A percentile compares a stretch with the other conserved stretches of the same genome.
phyloP scores from a whole-genome alignment of 2,888 invertebrate species.

The Diplolepis rosae region DNA sequence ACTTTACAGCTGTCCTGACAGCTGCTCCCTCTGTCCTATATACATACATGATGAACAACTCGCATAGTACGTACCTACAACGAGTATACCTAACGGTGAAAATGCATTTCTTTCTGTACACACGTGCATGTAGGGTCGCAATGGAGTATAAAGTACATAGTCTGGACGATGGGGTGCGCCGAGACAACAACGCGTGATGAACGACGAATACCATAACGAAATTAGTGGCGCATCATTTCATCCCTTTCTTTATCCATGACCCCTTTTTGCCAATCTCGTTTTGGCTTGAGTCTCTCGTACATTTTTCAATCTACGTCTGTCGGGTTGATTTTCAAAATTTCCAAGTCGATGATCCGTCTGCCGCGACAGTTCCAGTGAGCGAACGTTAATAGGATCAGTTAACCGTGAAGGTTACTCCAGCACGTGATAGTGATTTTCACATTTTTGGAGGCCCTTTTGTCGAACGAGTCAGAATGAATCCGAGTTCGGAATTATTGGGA shows the following conservation, averaged over 20 bases:
- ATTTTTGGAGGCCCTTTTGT: not conserved
- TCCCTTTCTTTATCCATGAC: constrained; percentile 56
- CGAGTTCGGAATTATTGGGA: no score
- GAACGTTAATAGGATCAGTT: constrained; percentile 57
- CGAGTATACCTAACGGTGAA: constrained; percentile 28
- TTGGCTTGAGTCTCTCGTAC: constrained; percentile 43
- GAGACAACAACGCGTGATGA: constrained; percentile 40
- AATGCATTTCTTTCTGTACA: constrained; percentile 26
- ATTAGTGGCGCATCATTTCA: constrained; percentile 68
- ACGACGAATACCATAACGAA: constrained; percentile 63
- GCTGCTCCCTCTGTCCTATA: constrained; percentile 73
- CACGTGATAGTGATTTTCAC: constrained; percentile 32
- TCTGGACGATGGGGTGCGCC: constrained; percentile 39
- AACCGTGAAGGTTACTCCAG: constrained; percentile 55
- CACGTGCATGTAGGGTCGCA: constrained; percentile 33
- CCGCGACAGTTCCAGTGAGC: constrained; percentile 51
- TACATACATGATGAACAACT: constrained; percentile 69
- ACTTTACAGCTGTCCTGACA: constrained; percentile 73
- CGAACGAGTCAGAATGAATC: no score
- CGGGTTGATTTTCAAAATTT: constrained; percentile 40
- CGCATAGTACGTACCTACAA: constrained; percentile 41
- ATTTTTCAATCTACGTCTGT: constrained; percentile 12
- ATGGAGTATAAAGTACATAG: constrained; percentile 36
- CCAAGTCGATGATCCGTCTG: constrained; percentile 44
- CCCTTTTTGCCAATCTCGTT: constrained; percentile 55